Base-by-base conservation (phyloP, 2,113 vertebrate genomes). In the Micromys minutus region DNA sequence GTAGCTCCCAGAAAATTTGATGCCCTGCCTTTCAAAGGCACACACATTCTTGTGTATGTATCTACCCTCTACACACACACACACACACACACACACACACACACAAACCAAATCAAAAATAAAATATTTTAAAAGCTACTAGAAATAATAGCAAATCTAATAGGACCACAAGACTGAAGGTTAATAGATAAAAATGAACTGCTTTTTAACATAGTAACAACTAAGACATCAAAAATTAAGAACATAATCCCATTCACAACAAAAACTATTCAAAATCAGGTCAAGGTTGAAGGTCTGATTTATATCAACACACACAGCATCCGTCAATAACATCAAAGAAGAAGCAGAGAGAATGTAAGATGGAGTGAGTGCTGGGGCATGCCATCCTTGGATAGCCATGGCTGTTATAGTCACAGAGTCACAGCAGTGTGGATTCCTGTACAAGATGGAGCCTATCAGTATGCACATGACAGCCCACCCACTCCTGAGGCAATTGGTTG, bases 181-280 rank as follows among this genome's bases (percentile, higher is more conserved):
- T 69, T 84, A 87, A 71, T 22, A 69, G 77, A 88, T 81, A 57
- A 63, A 84, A 95, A 61, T 42, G 36, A 79, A 80, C 47, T 57
- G 1, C 22, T 72, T 45, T 77, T 91, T 63, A 84, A 72, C 5
- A 63, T 5, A 50, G 16, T 72, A 79, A 26, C 63, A 91, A 93
- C 47, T 93, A 84, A 85, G 16, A 87, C 34, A 55, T 81, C 47
- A 92, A 92, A 95, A 91, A 93, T 81, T 36, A 61, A 91, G 55
- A 79, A 89, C 89, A 95, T 22, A 93, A 89, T 80, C 17, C 19
- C 7, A 92, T 77, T 92, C 22, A 55, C 13, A 93, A 12, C 11
- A 91, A 36, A 84, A 71, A 87, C 31, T 22, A 95, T 7, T 77
- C 22, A 79, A 50, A 31, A 79, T 76, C 80, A 9, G 36, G 55